phyloP scores from a whole-genome alignment of 2,797 vertebrate genomes.

The Betta splendens region DNA sequence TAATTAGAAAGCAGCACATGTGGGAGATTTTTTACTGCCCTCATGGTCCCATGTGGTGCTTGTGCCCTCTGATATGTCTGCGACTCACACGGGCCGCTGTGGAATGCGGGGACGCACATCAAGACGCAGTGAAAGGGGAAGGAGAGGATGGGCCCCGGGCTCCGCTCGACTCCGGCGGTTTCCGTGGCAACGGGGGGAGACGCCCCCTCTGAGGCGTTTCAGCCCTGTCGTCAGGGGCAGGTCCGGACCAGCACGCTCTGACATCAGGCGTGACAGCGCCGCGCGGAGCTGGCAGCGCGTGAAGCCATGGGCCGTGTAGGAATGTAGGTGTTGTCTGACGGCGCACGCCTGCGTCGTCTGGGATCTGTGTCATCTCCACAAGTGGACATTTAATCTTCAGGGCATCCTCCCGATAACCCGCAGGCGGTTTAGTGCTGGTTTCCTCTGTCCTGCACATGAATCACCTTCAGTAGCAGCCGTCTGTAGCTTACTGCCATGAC shows the following conservation, averaged over 20 bases:
- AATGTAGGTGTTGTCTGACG: constrained; percentile 9
- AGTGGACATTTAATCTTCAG: background rate
- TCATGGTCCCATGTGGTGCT: constrained; percentile 42
- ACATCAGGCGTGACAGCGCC: constrained; percentile 45
- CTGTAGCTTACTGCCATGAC: background rate
- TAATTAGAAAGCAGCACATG: constrained; percentile 49
- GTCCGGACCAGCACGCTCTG: constrained; percentile 38
- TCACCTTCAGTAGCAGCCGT: background rate
- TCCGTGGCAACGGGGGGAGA: constrained; percentile 11
- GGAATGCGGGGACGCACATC: constrained; percentile 41
- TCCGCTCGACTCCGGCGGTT: constrained; percentile 11
- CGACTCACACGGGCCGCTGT: constrained; percentile 49
- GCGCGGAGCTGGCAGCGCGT: constrained; percentile 22
- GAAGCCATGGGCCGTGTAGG: constrained; percentile 33
- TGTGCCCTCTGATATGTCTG: constrained; percentile 31
- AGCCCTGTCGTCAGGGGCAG: constrained; percentile 11
- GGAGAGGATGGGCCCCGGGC: background rate
- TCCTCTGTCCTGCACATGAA: constrained; percentile 29
- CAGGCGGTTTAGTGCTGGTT: background rate
- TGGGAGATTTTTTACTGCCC: constrained; percentile 32
- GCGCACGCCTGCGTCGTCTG: constrained; percentile 4
- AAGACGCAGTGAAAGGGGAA: constrained; percentile 12
- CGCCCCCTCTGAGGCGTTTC: constrained; percentile 38
- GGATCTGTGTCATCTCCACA: constrained; percentile 9
- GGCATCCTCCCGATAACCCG: constrained; percentile 6